Evolutionary conservation across 2,888 invertebrate genomes (phyloP), one percentile per base, ranked within the genome.

Genomic region (Philhelius pedissequus): DNA sequence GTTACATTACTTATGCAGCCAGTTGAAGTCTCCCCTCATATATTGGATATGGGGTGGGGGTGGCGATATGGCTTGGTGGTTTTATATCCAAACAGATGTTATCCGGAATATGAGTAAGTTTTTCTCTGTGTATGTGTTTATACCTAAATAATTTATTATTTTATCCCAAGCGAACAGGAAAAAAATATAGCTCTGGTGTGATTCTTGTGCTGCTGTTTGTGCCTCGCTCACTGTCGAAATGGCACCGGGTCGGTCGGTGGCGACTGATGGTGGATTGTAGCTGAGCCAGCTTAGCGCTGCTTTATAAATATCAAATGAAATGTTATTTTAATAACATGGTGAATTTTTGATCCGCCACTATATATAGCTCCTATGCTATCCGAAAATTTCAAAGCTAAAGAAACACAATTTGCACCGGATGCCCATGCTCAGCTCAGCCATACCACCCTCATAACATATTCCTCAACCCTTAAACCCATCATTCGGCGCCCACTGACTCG

Each of bases 281-380:
- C 78, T 75, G 58, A 82, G 45, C 54, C 70, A 75, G 76, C 84
- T 80, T 66, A 84, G 73, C 82, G 83, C 27, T 83, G 84, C 80
- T 76, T 84, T 84, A 84, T 84, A 84, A 84, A 84, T 84, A 76
- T 84, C 84, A 84, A 75, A 84, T 84, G 84, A 84, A 84, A 84
- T 84, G 84, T 84, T 84, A 71, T 84, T 84, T 84, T 84, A 84
- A 84, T 84, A 84, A 80, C 84, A 84, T 80, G 80, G 80, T 84
- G 84, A 84, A 84, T 84, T 80, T 80, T 80, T 80, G 84, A 84
- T 84, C 71, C 62, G 20, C 35, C 64, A 48, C 45, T 48, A 4
- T 9, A 5, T 48, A 4, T 9, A 5, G 38, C 40, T 60, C 18
- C 52, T n/a, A 52, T 66, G 74, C 52, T 38, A 52, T 27, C 52